Evolutionary conservation across 2,888 invertebrate genomes (phyloP).

Genomic region (Archips crataeganus): DNA sequence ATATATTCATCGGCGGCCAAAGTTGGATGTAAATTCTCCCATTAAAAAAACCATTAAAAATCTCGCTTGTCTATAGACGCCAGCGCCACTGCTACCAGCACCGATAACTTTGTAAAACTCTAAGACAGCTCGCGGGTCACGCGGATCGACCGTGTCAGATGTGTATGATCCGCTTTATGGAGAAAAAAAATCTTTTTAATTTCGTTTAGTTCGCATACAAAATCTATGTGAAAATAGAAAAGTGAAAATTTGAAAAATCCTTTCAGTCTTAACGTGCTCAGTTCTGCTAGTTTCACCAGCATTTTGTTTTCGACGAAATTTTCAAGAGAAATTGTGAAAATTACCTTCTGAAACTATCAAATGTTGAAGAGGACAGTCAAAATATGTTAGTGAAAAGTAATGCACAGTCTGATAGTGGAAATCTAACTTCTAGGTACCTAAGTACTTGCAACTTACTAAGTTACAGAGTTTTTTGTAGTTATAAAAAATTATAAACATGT

Average conservation of each 20-base stretch:
- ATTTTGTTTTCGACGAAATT: constrained; percentile 43
- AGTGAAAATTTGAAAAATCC: constrained; percentile 72
- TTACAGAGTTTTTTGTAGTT: neutral
- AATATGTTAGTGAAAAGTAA: constrained; percentile 33
- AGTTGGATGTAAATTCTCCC: neutral
- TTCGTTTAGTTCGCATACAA: constrained; percentile 53
- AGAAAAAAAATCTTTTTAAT: neutral
- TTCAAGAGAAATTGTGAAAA: constrained; percentile 30
- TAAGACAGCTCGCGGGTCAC: neutral
- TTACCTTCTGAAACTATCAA: constrained; percentile 40
- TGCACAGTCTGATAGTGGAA: constrained; percentile 8
- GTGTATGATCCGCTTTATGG: constrained; percentile 14
- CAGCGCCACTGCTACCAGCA: neutral
- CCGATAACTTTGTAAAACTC: neutral
- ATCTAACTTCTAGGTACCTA: neutral
- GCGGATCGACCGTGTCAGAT: neutral
- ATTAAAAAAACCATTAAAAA: neutral
- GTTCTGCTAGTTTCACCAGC: constrained; percentile 59
- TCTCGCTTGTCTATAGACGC: neutral
- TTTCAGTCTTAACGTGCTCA: constrained; percentile 78
- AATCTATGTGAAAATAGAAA: constrained; percentile 73
- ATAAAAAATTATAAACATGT: too few relatives aligned
- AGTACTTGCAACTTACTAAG: neutral
- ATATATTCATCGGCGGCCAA: neutral
- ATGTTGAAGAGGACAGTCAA: constrained; percentile 57